Evolutionary conservation across 2,113 vertebrate species (phyloP).

Genomic region (Oxygymnocypris stewartii): DNA sequence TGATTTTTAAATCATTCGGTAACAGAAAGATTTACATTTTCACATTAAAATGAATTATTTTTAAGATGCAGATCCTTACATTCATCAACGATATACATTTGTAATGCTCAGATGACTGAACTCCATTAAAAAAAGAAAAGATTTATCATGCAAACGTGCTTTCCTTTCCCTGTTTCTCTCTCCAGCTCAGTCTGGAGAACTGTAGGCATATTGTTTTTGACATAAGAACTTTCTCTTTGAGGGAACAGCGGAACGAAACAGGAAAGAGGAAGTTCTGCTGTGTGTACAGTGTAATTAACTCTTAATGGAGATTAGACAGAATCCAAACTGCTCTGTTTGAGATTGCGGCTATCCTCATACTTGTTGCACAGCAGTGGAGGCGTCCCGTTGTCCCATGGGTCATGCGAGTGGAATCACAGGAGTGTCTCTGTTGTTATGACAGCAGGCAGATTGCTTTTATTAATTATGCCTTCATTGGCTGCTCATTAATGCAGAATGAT

Average conservation of each 20-base stretch:
- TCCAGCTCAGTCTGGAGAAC: constrained; percentile 17
- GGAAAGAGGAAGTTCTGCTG: constrained; percentile 49
- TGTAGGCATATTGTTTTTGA: constrained; percentile 66
- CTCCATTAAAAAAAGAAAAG: constrained; percentile 57
- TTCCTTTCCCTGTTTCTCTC: constrained; percentile 15
- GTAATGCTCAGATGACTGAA: constrained; percentile 62
- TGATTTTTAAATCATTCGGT: neutral
- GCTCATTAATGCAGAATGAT: constrained; percentile 56
- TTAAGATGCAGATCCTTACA: neutral
- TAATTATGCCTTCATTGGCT: constrained; percentile 51
- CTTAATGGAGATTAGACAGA: constrained; percentile 53
- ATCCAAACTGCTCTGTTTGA: constrained; percentile 61
- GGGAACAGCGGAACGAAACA: constrained; percentile 11
- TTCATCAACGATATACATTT: neutral
- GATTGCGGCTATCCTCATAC: constrained; percentile 25
- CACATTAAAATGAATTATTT: neutral
- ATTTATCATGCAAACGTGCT: constrained; percentile 67
- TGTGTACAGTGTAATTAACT: constrained; percentile 56
- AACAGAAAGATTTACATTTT: neutral
- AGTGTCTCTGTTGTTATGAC: constrained; percentile 50
- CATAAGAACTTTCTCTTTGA: constrained; percentile 54
- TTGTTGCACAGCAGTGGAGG: constrained; percentile 34
- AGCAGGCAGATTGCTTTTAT: constrained; percentile 56
- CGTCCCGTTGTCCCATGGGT: constrained; percentile 32
- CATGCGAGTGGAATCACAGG: constrained; percentile 43